Evolutionary conservation across 1,140 invertebrate genomes (phyloP).

Genomic region (Rhopalosiphum padi): DNA sequence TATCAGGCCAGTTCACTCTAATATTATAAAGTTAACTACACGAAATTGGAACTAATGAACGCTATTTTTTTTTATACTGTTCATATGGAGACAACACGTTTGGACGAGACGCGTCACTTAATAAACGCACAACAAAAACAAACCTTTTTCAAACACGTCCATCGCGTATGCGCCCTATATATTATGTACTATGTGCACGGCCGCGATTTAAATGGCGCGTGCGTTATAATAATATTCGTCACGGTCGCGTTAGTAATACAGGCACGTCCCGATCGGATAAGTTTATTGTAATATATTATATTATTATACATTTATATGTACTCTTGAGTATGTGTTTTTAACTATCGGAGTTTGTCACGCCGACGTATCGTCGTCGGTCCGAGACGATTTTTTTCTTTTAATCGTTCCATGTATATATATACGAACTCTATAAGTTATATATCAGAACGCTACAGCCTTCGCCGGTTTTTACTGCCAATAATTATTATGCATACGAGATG

Average conservation of each 20-base stretch:
- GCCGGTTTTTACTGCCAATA: neutral
- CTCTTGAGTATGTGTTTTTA: neutral
- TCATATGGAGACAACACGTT: neutral
- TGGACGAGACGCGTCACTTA: no score
- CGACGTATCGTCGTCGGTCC: neutral
- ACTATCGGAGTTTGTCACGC: neutral
- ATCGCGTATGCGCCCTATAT: neutral
- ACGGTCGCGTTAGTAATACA: neutral
- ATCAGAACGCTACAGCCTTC: neutral
- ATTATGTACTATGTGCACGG: neutral
- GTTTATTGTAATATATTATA: slow-evolving; percentile 2
- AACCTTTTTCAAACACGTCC: neutral
- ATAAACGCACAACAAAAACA: neutral
- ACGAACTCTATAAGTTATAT: neutral
- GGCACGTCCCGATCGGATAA: slow-evolving; percentile 4
- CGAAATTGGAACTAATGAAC: neutral
- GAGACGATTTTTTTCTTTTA: neutral
- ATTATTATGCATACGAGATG: neutral
- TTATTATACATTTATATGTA: neutral
- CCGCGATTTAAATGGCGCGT: neutral
- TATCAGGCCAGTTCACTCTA: neutral
- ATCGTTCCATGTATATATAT: neutral
- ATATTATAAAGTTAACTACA: neutral
- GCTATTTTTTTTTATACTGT: neutral
- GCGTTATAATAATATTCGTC: neutral